Conservation (phyloP, 2,113 vertebrate species). For the Zosterops hypoxanthus region DNA sequence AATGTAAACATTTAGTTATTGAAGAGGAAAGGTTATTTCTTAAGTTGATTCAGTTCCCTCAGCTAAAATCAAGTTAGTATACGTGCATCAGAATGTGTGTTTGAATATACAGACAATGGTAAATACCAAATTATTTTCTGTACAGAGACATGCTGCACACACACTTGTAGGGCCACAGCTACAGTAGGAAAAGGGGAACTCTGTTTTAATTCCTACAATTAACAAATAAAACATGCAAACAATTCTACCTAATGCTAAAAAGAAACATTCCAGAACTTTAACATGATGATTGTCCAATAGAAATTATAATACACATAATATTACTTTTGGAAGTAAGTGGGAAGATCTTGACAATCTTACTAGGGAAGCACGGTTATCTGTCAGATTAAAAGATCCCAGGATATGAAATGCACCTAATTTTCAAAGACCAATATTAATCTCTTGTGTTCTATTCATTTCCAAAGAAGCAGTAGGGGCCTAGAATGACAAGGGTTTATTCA, state of each 20-base stretch:
- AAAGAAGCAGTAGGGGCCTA: background rate
- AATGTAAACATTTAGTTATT: background rate
- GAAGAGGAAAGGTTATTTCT: background rate
- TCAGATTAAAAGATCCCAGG: background rate
- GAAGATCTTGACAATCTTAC: background rate
- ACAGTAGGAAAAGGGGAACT: accelerated
- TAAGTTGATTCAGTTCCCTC: background rate
- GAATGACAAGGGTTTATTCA: background rate
- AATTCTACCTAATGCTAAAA: background rate
- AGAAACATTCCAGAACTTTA: background rate
- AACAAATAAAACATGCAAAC: background rate
- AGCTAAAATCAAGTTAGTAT: background rate
- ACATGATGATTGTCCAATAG: background rate
- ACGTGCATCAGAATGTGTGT: background rate
- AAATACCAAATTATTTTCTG: background rate
- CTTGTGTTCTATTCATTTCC: background rate
- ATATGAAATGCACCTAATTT: background rate
- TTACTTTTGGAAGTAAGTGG: background rate
- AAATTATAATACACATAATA: background rate
- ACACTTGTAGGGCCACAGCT: background rate
- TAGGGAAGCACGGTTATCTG: background rate
- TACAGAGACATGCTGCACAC: background rate
- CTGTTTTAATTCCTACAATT: background rate
- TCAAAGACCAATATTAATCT: background rate
- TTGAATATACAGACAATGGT: background rate